A percentile compares a stretch with the other conserved stretches of the same genome.
phyloP scores from a whole-genome alignment of 1,140 invertebrate genomes.

The Andrena cerasifolii region DNA sequence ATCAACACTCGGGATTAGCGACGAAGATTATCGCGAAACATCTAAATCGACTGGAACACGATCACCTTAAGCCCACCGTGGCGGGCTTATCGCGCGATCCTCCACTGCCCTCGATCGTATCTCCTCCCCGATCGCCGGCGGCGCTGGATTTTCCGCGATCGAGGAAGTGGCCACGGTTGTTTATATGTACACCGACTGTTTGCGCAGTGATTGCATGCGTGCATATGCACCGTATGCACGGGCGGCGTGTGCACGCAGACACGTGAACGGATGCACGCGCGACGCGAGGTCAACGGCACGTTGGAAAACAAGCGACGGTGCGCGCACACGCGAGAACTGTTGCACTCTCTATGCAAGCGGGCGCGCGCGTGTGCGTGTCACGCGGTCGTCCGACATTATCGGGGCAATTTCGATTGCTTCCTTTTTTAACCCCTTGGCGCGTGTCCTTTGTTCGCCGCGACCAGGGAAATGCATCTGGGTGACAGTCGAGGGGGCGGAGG shows the following conservation, averaged over 20 bases:
- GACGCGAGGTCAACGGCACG: slow-evolving; percentile 68
- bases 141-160: slow-evolving; percentile 52
- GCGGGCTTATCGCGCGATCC: slow-evolving; percentile 22
- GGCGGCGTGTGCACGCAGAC: neutral
- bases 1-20: no score
- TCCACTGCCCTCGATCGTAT: no score
- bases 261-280: slow-evolving; percentile 37
- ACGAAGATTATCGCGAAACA: no score
- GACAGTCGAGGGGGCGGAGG: neutral
- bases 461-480: slow-evolving; percentile 2
- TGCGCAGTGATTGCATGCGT: no score
- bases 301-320: slow-evolving; percentile 64
- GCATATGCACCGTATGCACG: no score
- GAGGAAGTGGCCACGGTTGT: slow-evolving; percentile 49
- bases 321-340: slow-evolving; percentile 28
- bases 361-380: slow-evolving; percentile 26
- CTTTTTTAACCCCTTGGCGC: slow-evolving; percentile 23
- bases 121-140: neutral
- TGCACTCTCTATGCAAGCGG: neutral
- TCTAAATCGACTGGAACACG: no score
- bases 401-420: slow-evolving; percentile 53
- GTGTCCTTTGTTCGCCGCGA: slow-evolving; percentile 29
- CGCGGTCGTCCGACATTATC: slow-evolving; percentile 38
- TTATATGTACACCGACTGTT: slow-evolving; percentile 17
- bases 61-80: neutral